Evolutionary conservation across 2,113 vertebrate species (phyloP), one percentile per base, ranked within the genome.

Genomic region (Nanorana parkeri): DNA sequence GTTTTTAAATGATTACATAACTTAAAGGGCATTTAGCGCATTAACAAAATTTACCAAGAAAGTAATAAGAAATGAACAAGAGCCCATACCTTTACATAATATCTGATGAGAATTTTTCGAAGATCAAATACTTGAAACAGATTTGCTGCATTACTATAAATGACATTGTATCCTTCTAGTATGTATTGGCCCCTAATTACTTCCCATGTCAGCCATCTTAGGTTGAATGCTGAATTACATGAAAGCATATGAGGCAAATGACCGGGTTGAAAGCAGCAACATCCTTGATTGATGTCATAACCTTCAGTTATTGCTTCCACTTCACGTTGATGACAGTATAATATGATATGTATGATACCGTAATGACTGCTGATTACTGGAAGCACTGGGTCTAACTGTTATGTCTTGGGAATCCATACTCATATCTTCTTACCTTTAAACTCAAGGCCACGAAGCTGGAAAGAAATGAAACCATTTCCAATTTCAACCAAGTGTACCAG

Each of bases 121-220:
- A 99, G 95, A 61, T 99, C 98, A 0, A 98, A 99, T 74, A 99
- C 96, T 67, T 99, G 97, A 83, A 99, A 93, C 96, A 99, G 98
- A 1, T 96, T 97, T 76, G 98, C 96, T 0, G 97, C 98, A 0
- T 96, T 99, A 93, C 98, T 99, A 89, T 98, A 96, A 0, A 96
- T 94, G 91, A 99, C 96, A 92, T 95, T 98, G 75, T 99, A 99
- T 28, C 97, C 97, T 86, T 99, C 95, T 90, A 99, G 93, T 89
- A 99, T 94, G 87, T 99, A 99, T 89, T 97, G 98, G 0, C 93
- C 95, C 6, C 94, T 94, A 0, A 94, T 94, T 85, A 97, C 95
- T 88, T 99, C 97, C 98, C 98, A 99, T 23, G 97, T 96, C 88
- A 99, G 94, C 98, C 98, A 99, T 84, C 97, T 96, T 55, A 98